phyloP scores from a whole-genome alignment of 1,140 invertebrate genomes.

The Tetramorium parvispinum region DNA sequence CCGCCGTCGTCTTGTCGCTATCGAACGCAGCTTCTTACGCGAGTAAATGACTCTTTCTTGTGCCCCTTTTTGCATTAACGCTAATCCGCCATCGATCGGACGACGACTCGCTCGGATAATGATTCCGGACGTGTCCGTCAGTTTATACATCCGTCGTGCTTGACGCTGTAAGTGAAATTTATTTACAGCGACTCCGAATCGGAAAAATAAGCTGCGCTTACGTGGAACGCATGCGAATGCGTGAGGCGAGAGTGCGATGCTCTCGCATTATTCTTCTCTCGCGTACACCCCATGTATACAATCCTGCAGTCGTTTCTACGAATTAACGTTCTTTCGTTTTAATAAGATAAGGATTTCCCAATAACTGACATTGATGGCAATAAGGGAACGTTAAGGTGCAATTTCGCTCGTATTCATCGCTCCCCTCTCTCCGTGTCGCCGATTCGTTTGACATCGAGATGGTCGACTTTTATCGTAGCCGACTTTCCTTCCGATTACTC shows the following conservation, averaged over 20 bases:
- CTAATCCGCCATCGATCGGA: slow-evolving; percentile 24
- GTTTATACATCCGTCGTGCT: background rate
- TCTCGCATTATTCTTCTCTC: slow-evolving; percentile 4
- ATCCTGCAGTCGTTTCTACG: background rate
- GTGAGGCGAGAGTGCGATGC: slow-evolving; percentile 18
- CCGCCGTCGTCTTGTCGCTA: slow-evolving; percentile 12
- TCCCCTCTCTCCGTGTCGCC: background rate
- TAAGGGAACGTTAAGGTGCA: background rate
- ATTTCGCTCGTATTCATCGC: slow-evolving; percentile 2
- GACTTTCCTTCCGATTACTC: slow-evolving; percentile 52
- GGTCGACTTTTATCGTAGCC: slow-evolving; percentile 34
- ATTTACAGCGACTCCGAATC: slow-evolving; percentile 24
- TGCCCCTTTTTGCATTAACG: background rate
- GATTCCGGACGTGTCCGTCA: background rate
- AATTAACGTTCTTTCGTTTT: background rate
- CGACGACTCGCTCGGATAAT: background rate
- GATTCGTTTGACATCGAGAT: slow-evolving; percentile 22
- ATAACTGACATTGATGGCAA: too few relatives aligned
- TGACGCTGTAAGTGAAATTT: slow-evolving; percentile 48
- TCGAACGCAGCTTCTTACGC: slow-evolving; percentile 20
- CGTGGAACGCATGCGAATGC: slow-evolving; percentile 30
- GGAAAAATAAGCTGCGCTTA: slow-evolving; percentile 33
- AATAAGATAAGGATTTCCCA: background rate
- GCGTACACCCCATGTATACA: background rate
- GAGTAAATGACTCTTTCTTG: background rate